Evolutionary conservation across 2,113 vertebrate species (phyloP).

Genomic region (Falcunculus frontatus): DNA sequence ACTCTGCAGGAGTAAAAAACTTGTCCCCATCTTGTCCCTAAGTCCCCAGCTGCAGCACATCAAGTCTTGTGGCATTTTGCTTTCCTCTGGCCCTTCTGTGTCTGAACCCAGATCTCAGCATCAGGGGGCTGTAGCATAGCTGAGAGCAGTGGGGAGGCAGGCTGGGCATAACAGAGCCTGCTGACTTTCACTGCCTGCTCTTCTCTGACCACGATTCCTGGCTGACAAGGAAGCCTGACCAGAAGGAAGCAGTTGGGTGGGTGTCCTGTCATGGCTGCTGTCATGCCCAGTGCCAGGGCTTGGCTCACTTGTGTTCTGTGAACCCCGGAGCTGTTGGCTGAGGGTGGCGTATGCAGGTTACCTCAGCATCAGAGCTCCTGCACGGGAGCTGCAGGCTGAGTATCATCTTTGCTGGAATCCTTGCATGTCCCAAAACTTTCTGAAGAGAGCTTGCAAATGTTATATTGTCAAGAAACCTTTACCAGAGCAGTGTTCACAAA

Average conservation of each 20-base stretch:
- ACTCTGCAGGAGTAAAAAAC: not conserved
- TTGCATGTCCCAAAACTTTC: not conserved
- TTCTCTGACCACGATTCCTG: not conserved
- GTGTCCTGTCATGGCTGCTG: not conserved
- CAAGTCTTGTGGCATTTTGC: not conserved
- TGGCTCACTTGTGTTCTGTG: not conserved
- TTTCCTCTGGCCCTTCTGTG: not conserved
- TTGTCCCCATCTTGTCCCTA: not conserved
- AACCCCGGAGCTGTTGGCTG: not conserved
- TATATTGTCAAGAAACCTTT: not conserved
- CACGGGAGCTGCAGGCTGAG: not conserved
- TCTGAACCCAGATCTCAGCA: not conserved
- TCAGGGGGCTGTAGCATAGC: not conserved
- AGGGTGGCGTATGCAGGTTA: not conserved
- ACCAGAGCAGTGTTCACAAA: not conserved
- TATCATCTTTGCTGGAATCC: not conserved
- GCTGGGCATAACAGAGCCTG: not conserved
- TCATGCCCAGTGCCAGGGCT: not conserved
- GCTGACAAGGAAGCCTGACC: not conserved
- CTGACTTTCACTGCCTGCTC: not conserved
- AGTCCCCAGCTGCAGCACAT: not conserved
- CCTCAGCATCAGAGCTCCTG: not conserved
- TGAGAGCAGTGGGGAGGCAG: not conserved
- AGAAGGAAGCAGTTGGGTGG: not conserved
- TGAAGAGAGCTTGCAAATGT: not conserved